Evolutionary conservation across 2,888 invertebrate species (phyloP).

Genomic region (Abrostola triplasia): DNA sequence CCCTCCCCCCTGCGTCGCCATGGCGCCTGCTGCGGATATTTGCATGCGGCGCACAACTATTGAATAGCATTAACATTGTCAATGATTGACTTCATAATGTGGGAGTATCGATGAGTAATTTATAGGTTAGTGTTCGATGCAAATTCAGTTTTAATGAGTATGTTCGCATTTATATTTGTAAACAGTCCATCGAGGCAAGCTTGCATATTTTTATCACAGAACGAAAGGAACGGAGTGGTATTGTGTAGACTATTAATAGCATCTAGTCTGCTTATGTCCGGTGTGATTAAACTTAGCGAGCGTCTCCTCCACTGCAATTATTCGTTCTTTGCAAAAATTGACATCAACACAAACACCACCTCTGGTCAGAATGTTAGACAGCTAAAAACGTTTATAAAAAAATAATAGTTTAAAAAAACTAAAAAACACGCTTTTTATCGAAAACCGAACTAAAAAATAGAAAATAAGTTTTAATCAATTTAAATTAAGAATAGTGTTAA

Average conservation of each 20-base stretch:
- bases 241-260: conserved; percentile 32
- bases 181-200: conserved; percentile 27
- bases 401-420: too few relatives aligned
- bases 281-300: conserved; percentile 35
- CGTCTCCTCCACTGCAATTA: conserved; percentile 12
- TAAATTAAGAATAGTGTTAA: too few relatives aligned
- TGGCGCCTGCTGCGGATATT: conserved; percentile 64
- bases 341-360: not conserved
- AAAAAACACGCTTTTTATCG: too few relatives aligned
- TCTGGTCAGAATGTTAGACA: too few relatives aligned
- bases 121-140: conserved; percentile 43
- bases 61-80: conserved; percentile 57
- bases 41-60: conserved; percentile 55
- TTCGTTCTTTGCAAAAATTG: conserved; percentile 1
- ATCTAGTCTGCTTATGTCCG: conserved; percentile 32
- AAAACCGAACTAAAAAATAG: too few relatives aligned
- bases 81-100: conserved; percentile 57
- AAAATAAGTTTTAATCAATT: too few relatives aligned
- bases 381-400: too few relatives aligned
- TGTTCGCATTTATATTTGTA: conserved; percentile 35
- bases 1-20: conserved; percentile 47
- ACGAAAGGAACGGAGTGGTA: conserved; percentile 37
- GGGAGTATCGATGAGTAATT: conserved; percentile 50
- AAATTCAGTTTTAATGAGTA: conserved; percentile 44
- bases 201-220: conserved; percentile 31